Evolutionary conservation across 2,888 invertebrate species (phyloP).

Genomic region (Caenorhabditis afra): DNA sequence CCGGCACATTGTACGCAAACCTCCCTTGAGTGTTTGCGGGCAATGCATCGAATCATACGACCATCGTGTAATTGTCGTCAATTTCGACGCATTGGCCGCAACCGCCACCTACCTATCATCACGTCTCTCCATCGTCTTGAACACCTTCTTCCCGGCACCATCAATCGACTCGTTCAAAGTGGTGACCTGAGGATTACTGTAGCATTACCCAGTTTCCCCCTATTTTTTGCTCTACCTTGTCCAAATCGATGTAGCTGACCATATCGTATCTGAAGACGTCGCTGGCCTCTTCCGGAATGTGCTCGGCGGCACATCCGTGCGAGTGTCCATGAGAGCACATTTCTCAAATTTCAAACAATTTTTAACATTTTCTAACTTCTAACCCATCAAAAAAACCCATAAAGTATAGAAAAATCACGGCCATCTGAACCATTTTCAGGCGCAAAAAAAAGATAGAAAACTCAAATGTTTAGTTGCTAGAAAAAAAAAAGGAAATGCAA

Average conservation of each 20-base stretch:
- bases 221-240: constrained; percentile 48
- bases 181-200: constrained; percentile 87
- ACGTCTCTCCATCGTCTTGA: constrained; percentile 90
- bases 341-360: neutral
- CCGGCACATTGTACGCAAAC: no score
- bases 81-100: neutral
- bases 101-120: constrained; percentile 85
- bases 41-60: no score
- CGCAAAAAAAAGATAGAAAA: neutral
- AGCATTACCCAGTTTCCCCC: no score
- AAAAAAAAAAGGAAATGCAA: no score
- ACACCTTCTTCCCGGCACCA: constrained; percentile 90
- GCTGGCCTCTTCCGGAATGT: constrained; percentile 30
- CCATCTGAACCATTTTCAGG: no score
- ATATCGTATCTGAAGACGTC: constrained; percentile 66
- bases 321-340: constrained; percentile 64
- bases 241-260: constrained; percentile 63
- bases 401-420: neutral
- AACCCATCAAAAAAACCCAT: neutral
- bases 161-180: constrained; percentile 93
- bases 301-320: constrained; percentile 51
- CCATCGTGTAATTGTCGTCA: no score
- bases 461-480: constrained; percentile 19
- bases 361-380: neutral
- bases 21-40: no score